phyloP scores from a whole-genome alignment of 2,888 invertebrate genomes.

The Petrophora chlorosata region DNA sequence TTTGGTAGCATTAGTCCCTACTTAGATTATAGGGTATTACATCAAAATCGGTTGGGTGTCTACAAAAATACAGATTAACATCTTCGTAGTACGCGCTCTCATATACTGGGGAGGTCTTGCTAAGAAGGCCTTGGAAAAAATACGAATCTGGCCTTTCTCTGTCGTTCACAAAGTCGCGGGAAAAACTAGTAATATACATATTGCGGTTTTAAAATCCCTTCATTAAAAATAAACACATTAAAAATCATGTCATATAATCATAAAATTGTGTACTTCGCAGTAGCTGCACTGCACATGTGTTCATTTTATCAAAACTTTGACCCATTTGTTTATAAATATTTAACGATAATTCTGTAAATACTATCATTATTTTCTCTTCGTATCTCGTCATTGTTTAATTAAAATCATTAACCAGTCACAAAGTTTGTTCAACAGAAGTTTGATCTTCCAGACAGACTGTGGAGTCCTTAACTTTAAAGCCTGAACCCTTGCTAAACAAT shows the following conservation, averaged over 20 bases:
- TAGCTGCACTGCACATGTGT: conserved; percentile 10
- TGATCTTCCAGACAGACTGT: neutral
- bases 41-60: no score
- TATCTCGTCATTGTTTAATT: neutral
- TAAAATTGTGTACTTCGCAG: neutral
- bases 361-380: neutral
- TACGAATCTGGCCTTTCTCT: no score
- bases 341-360: conserved; percentile 9
- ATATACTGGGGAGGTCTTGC: no score
- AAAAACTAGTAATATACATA: no score
- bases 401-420: neutral
- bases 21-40: no score
- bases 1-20: no score
- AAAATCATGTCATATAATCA: neutral
- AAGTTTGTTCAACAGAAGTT: neutral
- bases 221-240: no score
- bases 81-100: no score
- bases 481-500: conserved; percentile 54
- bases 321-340: conserved; percentile 9
- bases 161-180: no score
- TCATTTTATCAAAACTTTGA: conserved; percentile 10
- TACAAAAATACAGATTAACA: no score
- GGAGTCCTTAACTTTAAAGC: conserved; percentile 40
- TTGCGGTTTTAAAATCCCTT: no score
- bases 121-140: no score